Evolutionary conservation across 2,888 invertebrate genomes (phyloP).

Genomic region (Drosophila incognita): DNA sequence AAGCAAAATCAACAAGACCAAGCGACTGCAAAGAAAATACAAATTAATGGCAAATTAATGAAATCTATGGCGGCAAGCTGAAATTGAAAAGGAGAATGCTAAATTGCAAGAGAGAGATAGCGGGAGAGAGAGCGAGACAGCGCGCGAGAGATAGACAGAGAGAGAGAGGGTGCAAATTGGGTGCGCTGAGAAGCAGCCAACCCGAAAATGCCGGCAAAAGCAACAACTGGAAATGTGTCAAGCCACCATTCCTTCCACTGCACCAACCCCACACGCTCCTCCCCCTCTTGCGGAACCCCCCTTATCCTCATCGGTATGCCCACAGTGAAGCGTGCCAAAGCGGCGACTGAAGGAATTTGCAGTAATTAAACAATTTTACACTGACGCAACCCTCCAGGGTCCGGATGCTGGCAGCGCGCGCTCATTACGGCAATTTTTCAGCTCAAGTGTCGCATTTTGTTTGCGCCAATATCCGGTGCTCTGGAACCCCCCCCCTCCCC

Average conservation of each 20-base stretch:
- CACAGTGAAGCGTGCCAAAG: conserved; percentile 64
- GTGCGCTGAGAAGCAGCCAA: conserved; percentile 58
- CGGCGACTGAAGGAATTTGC: conserved; percentile 74
- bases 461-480: conserved; percentile 77
- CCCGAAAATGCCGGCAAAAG: conserved; percentile 66
- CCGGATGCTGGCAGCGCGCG: conserved; percentile 55
- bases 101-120: conserved; percentile 29
- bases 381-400: conserved; percentile 62
- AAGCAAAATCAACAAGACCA: conserved; percentile 65
- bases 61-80: conserved; percentile 63
- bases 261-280: conserved; percentile 21
- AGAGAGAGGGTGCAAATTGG: conserved; percentile 18
- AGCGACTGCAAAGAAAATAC: conserved; percentile 76
- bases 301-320: conserved; percentile 5
- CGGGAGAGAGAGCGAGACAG: not conserved
- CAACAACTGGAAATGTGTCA: conserved; percentile 76
- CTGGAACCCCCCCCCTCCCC: not conserved
- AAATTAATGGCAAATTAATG: conserved; percentile 80
- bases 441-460: conserved; percentile 82
- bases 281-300: not conserved
- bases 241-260: conserved; percentile 58
- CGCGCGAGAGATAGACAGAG: not conserved
- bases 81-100: conserved; percentile 26
- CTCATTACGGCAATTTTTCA: conserved; percentile 80
- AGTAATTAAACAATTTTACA: conserved; percentile 78